These are phyloP conservation scores for Podilymbus podiceps DNA, from an alignment of 2,113 vertebrate genomes.

Conservation along the genomic window DNA sequence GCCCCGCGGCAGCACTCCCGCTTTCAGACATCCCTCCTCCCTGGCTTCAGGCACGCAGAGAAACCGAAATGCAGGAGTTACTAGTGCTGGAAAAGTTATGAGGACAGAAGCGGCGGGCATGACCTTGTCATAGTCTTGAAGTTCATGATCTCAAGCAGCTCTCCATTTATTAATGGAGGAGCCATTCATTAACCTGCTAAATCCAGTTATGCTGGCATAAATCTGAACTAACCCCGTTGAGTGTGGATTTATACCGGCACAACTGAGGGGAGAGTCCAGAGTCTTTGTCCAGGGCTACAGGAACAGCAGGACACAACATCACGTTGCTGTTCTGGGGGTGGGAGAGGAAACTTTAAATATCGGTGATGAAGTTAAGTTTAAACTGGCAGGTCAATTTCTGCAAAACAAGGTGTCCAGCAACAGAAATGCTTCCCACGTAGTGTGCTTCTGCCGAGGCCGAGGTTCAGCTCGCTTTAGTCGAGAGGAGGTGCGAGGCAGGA, in stretches of 20 bases:
- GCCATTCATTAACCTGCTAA: constrained; percentile 16
- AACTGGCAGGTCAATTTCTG: background rate
- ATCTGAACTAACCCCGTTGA: background rate
- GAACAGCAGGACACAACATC: accelerated
- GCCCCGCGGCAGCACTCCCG: background rate
- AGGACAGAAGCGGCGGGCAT: background rate
- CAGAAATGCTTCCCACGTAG: accelerated
- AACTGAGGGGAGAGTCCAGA: accelerated
- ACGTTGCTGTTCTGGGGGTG: accelerated
- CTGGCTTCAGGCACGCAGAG: background rate
- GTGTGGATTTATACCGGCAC: background rate
- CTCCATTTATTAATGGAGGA: constrained; percentile 20
- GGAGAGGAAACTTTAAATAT: background rate
- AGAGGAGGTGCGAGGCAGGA: background rate
- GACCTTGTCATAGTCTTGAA: background rate
- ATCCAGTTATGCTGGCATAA: background rate
- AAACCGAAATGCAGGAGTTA: background rate
- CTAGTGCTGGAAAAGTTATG: background rate
- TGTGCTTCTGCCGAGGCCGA: accelerated
- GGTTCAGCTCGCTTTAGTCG: background rate
- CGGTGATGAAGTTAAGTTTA: background rate
- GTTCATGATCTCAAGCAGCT: constrained; percentile 39
- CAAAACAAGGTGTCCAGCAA: background rate
- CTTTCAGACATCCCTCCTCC: background rate
- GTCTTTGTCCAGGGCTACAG: background rate